phyloP scores from a whole-genome alignment of 2,888 invertebrate genomes.

The Cephus nigrinus region DNA sequence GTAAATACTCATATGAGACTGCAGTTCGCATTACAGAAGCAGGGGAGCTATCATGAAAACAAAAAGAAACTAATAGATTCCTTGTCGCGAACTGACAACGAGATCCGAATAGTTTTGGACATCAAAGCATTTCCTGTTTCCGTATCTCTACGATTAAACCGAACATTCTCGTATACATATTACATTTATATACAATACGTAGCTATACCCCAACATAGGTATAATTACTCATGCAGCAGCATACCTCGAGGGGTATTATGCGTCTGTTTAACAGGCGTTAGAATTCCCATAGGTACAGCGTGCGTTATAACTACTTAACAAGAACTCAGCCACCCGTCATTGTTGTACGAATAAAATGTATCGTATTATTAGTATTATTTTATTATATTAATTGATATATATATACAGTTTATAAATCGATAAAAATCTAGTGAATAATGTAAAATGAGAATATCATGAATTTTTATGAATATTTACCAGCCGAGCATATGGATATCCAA shows the following conservation, averaged over 20 bases:
- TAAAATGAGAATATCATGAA: background rate
- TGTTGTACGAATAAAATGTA: background rate
- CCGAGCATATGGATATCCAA: background rate
- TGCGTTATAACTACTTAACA: background rate
- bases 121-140: background rate
- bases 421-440: background rate
- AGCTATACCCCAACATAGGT: background rate
- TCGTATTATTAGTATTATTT: background rate
- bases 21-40: background rate
- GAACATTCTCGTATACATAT: background rate
- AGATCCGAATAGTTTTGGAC: background rate
- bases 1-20: background rate
- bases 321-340: background rate
- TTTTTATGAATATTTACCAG: background rate
- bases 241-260: background rate
- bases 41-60: background rate
- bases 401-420: background rate
- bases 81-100: background rate
- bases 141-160: background rate
- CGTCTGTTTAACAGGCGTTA: background rate
- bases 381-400: slow-evolving; percentile 10
- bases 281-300: background rate
- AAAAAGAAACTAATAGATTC: background rate
- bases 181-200: background rate
- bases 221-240: background rate